Percentiles rank a stretch among this genome's conserved stretches.
Conservation (phyloP, 1,140 invertebrate genomes). For the Agrilus planipennis region DNA sequence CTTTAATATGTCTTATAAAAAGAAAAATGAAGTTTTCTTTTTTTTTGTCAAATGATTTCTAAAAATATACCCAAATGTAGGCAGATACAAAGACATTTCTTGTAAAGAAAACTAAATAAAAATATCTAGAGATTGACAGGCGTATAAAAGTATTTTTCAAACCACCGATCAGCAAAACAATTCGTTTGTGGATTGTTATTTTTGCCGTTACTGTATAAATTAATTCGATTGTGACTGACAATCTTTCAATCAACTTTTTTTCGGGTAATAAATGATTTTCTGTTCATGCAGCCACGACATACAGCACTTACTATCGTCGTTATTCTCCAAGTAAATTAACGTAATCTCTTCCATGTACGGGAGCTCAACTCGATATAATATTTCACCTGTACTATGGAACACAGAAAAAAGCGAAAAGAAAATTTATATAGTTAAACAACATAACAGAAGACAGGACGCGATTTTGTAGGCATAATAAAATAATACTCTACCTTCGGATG, state of each 20-base stretch:
- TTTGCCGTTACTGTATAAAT: background rate
- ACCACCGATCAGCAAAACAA: too few species aligned
- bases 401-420: slow-evolving; percentile 43
- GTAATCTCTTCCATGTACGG: slow-evolving; percentile 82
- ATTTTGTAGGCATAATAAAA: slow-evolving; percentile 13
- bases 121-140: too few species aligned
- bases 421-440: slow-evolving; percentile 33
- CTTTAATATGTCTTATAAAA: too few species aligned
- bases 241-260: background rate
- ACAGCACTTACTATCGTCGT: slow-evolving; percentile 51
- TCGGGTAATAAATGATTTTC: background rate
- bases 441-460: slow-evolving; percentile 20
- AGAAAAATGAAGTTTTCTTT: too few species aligned
- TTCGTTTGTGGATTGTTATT: background rate
- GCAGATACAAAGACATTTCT: too few species aligned
- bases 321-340: slow-evolving; percentile 77
- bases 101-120: too few species aligned
- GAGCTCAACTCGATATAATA: slow-evolving; percentile 80
- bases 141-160: too few species aligned
- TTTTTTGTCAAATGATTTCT: too few species aligned
- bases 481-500: slow-evolving; percentile 66
- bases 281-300: slow-evolving; percentile 38
- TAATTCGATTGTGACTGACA: background rate
- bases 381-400: slow-evolving; percentile 65
- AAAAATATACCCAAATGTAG: too few species aligned